These are phyloP conservation scores for Toxotes jaculatrix DNA, from an alignment of 2,113 vertebrate species.

Conservation along the genomic window DNA sequence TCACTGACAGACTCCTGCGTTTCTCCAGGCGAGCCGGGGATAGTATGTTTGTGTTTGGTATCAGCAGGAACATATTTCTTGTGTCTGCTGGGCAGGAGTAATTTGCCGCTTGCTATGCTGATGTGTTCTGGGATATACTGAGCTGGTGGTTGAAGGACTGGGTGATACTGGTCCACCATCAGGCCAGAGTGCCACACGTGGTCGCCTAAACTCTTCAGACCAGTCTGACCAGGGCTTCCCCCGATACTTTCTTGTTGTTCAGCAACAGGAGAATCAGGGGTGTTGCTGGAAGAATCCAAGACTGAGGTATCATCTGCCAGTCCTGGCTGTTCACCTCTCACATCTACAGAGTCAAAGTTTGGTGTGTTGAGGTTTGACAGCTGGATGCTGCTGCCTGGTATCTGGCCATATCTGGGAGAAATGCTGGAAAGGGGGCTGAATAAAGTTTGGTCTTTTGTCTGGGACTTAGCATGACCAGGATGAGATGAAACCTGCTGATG, in stretches of 20 bases:
- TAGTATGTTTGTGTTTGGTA: not conserved
- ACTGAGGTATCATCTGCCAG: not conserved
- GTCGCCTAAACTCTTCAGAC: not conserved
- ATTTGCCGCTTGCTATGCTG: not conserved
- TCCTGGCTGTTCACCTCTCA: not conserved
- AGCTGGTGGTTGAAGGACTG: not conserved
- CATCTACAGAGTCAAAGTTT: not conserved
- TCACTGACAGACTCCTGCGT: not conserved
- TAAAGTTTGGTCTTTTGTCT: not conserved
- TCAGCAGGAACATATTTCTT: not conserved
- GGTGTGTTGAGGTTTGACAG: not conserved
- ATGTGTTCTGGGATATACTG: not conserved
- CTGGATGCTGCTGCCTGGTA: not conserved
- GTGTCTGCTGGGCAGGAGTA: not conserved
- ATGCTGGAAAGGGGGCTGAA: not conserved
- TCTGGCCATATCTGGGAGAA: not conserved
- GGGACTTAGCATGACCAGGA: not conserved
- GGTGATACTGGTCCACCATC: not conserved
- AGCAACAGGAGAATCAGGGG: slow-evolving; percentile 1
- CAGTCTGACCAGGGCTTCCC: not conserved
- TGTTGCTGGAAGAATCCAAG: not conserved
- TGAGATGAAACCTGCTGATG: not conserved
- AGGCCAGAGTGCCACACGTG: not conserved
- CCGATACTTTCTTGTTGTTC: not conserved
- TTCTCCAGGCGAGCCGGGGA: not conserved